Evolutionary conservation across 2,113 vertebrate genomes (phyloP).

Genomic region (Stigmatopora nigra): DNA sequence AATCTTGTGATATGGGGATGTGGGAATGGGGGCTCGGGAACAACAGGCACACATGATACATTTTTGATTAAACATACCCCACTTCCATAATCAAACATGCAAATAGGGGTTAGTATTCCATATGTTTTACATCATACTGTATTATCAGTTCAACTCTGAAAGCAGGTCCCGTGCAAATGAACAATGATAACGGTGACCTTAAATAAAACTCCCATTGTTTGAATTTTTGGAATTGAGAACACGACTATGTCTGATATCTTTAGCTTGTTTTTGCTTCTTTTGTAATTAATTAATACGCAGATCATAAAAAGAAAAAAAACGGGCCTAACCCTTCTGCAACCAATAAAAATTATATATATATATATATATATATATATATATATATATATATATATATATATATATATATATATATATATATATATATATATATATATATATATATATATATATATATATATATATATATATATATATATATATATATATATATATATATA

Average conservation of each 20-base stretch:
- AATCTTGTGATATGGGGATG: slow-evolving; percentile 24
- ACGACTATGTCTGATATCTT: neutral
- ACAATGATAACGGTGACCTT: slow-evolving; percentile 4
- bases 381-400: no score
- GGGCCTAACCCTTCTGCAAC: no score
- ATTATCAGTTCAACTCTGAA: slow-evolving; percentile 5
- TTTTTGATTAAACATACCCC: slow-evolving; percentile 25
- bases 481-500: no score
- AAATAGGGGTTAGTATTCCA: slow-evolving; percentile 9
- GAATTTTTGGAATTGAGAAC: neutral
- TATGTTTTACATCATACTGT: slow-evolving; percentile 2
- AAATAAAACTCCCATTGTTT: slow-evolving; percentile 26
- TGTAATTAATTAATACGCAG: neutral
- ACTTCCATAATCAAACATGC: slow-evolving; percentile 3
- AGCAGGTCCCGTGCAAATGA: slow-evolving; percentile 23
- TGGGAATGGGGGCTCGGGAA: slow-evolving; percentile 8
- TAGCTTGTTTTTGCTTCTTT: neutral
- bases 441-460: no score
- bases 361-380: no score
- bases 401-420: no score
- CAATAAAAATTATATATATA: no score
- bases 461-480: no score
- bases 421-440: no score
- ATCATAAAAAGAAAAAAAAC: neutral
- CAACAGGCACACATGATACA: slow-evolving; percentile 19